Evolutionary conservation across 2,888 invertebrate genomes (phyloP).

Genomic region (Leptopilina syphax): DNA sequence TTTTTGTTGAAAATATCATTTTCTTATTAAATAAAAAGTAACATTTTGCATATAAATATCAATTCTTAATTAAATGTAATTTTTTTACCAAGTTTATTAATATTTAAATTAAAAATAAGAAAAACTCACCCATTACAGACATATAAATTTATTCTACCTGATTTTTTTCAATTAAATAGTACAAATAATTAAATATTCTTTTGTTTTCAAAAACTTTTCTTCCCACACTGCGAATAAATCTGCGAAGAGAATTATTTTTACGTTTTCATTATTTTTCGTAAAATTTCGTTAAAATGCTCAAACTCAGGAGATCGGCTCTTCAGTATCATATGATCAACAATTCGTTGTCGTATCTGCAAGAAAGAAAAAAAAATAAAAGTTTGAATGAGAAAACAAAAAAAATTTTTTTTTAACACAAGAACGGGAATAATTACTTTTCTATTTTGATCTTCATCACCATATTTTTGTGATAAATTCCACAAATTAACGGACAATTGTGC

Average conservation of each 20-base stretch:
- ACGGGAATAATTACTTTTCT: conserved; percentile 70
- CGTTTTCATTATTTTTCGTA: conserved; percentile 66
- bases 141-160: no score
- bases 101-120: no score
- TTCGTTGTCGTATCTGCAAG: conserved; percentile 52
- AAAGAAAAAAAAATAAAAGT: neutral
- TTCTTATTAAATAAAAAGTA: no score
- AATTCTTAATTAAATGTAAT: no score
- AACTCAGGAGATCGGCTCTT: conserved; percentile 67
- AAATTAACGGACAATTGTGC: conserved; percentile 86
- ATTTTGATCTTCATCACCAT: conserved; percentile 79
- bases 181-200: no score
- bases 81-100: no score
- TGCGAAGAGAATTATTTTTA: neutral
- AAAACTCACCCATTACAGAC: no score
- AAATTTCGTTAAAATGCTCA: conserved; percentile 67
- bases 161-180: no score
- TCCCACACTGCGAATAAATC: no score
- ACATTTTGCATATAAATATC: no score
- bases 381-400: neutral
- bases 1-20: no score
- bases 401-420: neutral
- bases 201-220: no score
- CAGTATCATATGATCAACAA: conserved; percentile 68
- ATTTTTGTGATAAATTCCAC: conserved; percentile 88